A percentile compares a stretch with the other conserved stretches of the same genome.
These are phyloP conservation scores for Anabacerthia variegaticeps DNA, from an alignment of 2,797 vertebrate species.

Conservation along the genomic window DNA sequence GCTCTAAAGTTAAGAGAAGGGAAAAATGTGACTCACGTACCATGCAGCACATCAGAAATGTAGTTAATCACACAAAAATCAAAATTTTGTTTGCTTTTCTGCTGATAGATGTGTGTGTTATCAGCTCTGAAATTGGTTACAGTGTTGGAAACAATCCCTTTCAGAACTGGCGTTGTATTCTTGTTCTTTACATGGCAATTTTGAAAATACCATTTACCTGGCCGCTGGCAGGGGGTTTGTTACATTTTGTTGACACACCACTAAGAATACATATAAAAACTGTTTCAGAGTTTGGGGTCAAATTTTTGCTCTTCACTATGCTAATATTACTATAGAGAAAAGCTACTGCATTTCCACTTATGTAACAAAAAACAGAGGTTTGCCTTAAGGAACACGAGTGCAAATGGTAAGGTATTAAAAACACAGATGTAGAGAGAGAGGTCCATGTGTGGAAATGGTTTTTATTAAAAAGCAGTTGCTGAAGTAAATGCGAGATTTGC, in stretches of 20 bases:
- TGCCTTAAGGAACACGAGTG: conserved; percentile 21
- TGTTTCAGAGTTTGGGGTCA: background rate
- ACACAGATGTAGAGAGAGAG: conserved; percentile 2
- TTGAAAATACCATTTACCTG: background rate
- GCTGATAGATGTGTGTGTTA: conserved; percentile 6
- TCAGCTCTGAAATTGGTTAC: conserved; percentile 21
- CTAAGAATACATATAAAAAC: background rate
- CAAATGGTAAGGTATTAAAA: conserved; percentile 52
- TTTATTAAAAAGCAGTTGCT: conserved; percentile 3
- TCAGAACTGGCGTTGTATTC: background rate
- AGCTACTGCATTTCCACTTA: conserved; percentile 12
- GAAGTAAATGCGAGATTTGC: background rate
- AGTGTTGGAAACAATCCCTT: conserved; percentile 25
- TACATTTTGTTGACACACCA: background rate
- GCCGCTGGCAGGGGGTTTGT: background rate
- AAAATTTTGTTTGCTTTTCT: conserved; percentile 28
- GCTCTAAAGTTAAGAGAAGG: background rate
- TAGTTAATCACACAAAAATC: background rate
- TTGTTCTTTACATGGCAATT: background rate
- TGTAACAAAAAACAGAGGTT: conserved; percentile 28
- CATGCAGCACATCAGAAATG: background rate
- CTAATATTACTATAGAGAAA: background rate
- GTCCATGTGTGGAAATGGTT: conserved; percentile 16
- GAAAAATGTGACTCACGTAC: background rate
- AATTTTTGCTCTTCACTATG: background rate